Evolutionary conservation across 1,140 invertebrate genomes (phyloP), one percentile per base, ranked within the genome.

Genomic region (Delia radicum): DNA sequence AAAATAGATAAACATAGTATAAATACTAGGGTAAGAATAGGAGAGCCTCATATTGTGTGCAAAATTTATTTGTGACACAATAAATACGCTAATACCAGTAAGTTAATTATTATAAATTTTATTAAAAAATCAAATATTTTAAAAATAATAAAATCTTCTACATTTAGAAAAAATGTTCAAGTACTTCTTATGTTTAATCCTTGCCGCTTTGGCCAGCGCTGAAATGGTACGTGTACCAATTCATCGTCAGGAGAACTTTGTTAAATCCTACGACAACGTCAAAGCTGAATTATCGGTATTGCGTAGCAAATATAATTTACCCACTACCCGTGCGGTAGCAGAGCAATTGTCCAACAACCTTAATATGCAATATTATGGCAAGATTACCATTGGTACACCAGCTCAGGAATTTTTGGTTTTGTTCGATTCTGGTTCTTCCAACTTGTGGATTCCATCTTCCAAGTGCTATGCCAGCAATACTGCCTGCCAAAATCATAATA

Each of bases 371-470:
- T 99, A 99, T 87, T 99, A 94, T 88, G 98, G 98, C 10, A 90
- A 89, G 2, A 98, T 99, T 78, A 88, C 88, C 0, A 96, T 99
- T 87, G 98, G 98, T 65, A 94, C 91, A 61, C 98, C 98, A n/a
- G 91, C 94, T 18, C 98, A 99, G 88, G 88, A 88, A 0, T 99
- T 99, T 87, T 93, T 91, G 80, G 97, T 99, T 63, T 92, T 99
- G 55, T 99, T 99, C 88, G 98, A 99, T 86, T 98, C 98, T 6
- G 98, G 98, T 55, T 99, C 97, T 6, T 97, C 97, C 15, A 99
- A 99, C 86, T 89, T 99, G 28, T 99, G 98, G 98, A 92, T 99
- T 74, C 98, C 98, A n/a, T 98, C 96, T 0, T 96, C 96, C 85
- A 37, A 26, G 15, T 75, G 74, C 28, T 12, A 8, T 0, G 89